Percentiles rank a stretch among this genome's conserved stretches.
Conservation (phyloP, 1,140 invertebrate genomes). For the Dinothrombium tinctorium region DNA sequence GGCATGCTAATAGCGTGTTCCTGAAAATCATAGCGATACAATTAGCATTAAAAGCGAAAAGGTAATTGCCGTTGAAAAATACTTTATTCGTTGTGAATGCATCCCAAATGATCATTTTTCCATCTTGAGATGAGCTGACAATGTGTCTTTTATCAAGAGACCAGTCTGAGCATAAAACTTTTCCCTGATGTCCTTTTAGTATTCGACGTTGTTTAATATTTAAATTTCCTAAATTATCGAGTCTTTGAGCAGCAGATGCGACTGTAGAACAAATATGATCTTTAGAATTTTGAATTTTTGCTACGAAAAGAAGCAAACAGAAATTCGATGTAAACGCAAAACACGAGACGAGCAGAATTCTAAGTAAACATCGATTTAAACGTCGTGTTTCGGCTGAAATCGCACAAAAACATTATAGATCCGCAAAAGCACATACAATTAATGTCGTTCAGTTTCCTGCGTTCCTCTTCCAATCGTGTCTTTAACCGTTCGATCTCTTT, state of each 20-base stretch:
- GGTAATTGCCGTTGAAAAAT: no score
- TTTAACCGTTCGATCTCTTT: slow-evolving; percentile 81
- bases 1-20: slow-evolving; percentile 96
- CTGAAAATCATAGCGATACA: no score
- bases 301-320: slow-evolving; percentile 12
- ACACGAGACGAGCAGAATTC: neutral
- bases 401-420: neutral
- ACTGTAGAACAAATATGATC: no score
- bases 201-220: slow-evolving; percentile 81
- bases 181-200: slow-evolving; percentile 93
- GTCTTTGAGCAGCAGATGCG: slow-evolving; percentile 64
- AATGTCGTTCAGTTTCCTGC: slow-evolving; percentile 91
- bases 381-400: neutral
- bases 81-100: slow-evolving; percentile 92
- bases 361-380: slow-evolving; percentile 5
- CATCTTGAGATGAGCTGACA: slow-evolving; percentile 92
- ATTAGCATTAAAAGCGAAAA: no score
- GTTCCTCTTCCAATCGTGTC: slow-evolving; percentile 78
- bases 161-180: slow-evolving; percentile 97
- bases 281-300: no score
- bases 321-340: slow-evolving; percentile 2
- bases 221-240: slow-evolving; percentile 64
- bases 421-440: slow-evolving; percentile 40
- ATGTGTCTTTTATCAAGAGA: slow-evolving; percentile 91
- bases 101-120: slow-evolving; percentile 98